Base-by-base conservation (phyloP, 1,140 invertebrate genomes). In the Magallana gigas region DNA sequence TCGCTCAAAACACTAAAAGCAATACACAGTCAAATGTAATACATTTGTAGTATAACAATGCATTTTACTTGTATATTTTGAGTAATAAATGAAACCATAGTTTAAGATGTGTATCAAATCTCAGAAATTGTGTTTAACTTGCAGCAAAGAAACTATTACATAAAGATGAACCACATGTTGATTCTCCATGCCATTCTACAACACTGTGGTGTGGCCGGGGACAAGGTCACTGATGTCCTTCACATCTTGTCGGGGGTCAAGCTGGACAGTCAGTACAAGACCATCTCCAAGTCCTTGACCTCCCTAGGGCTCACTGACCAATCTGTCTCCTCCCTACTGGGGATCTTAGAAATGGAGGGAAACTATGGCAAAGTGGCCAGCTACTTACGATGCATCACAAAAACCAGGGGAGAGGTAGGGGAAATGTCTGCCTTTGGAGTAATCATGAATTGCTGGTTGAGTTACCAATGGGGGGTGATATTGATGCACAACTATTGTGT, bases 111-210 rank as follows among this genome's bases (percentile, higher is more conserved):
- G 36, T 48, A 48, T 48, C 36, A 48, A 48, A 48, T 48, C 36
- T 48, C 36, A 48, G 36, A 48, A 48, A 48, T 48, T 48, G 36
- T 48, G 36, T 48, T 48, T 2, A 48, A 48, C 2, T 91, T 90
- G 58, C 90, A 93, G 91, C 84, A 96, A 62, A 96, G 96, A 71
- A 97, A 97, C 94, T 97, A 97, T 85, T 95, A 96, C 16, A 96
- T 99, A 86, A 96, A 97, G 82, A 93, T 99, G 18, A 98, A 98
- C 94, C 98, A 99, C 93, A 97, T 97, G 0, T 96, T 96, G 12
- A 93, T 99, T 9, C 92, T 99, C 18, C 96, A 96, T 91, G 97
- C 97, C 0, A 96, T 99, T 71, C 95, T 99, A 0, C 93, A 97
- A 85, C 96, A 97, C 90, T 97, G 97, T 93, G 97, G 97, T 29